phyloP scores from a whole-genome alignment of 2,888 invertebrate genomes.

The Lasioglossum vierecki region DNA sequence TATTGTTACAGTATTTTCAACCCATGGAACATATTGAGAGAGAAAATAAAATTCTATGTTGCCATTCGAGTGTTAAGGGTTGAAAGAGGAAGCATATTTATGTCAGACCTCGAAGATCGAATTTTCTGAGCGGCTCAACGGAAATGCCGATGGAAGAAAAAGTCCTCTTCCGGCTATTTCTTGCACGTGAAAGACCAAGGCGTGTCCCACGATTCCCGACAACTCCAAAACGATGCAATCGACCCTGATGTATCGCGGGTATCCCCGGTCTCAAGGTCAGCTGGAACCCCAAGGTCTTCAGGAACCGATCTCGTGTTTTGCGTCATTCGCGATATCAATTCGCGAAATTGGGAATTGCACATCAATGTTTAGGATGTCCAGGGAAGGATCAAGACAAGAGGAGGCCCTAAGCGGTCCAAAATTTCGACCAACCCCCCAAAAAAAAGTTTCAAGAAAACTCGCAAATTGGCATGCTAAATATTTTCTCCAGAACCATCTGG shows the following conservation, averaged over 20 bases:
- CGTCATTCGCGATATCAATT: background rate
- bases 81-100: no score
- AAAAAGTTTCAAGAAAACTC: no score
- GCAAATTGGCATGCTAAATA: no score
- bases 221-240: background rate
- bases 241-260: background rate
- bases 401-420: no score
- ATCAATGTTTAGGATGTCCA: no score
- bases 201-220: background rate
- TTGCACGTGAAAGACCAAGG: background rate
- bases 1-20: no score
- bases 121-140: background rate
- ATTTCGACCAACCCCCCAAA: no score
- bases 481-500: no score
- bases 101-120: background rate
- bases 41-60: no score
- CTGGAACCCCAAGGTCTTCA: background rate
- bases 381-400: no score
- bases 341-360: background rate
- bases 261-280: background rate
- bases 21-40: no score
- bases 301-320: background rate
- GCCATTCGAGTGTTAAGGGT: no score
- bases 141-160: background rate
- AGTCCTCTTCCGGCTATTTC: background rate